These are phyloP conservation scores for Deilephila porcellus DNA, from an alignment of 2,888 invertebrate species.

Conservation along the genomic window DNA sequence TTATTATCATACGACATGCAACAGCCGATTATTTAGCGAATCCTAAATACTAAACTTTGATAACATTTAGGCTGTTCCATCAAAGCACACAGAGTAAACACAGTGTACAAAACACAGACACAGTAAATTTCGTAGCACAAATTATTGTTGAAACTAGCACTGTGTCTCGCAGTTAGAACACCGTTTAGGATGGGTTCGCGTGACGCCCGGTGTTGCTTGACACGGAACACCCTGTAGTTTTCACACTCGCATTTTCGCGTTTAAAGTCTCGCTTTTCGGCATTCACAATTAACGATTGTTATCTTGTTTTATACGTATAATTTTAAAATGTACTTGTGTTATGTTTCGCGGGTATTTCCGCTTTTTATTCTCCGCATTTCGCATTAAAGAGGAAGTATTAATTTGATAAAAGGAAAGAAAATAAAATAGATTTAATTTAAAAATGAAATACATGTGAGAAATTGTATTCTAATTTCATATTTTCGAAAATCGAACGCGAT, in stretches of 20 bases:
- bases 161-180: constrained; percentile 47
- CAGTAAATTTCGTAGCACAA: background rate
- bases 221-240: constrained; percentile 72
- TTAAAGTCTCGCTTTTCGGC: constrained; percentile 70
- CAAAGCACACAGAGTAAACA: constrained; percentile 1
- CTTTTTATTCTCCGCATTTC: background rate
- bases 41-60: constrained; percentile 53
- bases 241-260: constrained; percentile 79
- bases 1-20: constrained; percentile 76
- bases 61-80: constrained; percentile 54
- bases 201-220: constrained; percentile 65
- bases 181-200: constrained; percentile 55
- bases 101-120: background rate
- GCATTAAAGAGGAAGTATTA: background rate
- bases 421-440: background rate
- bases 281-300: constrained; percentile 74
- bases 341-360: background rate
- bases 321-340: constrained; percentile 39
- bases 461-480: background rate
- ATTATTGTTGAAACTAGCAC: constrained; percentile 36
- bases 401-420: background rate
- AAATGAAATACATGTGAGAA: background rate
- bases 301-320: constrained; percentile 64
- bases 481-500: background rate
- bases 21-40: constrained; percentile 67